Evolutionary conservation across 2,113 vertebrate genomes (phyloP).

Genomic region (Elephas maximus): DNA sequence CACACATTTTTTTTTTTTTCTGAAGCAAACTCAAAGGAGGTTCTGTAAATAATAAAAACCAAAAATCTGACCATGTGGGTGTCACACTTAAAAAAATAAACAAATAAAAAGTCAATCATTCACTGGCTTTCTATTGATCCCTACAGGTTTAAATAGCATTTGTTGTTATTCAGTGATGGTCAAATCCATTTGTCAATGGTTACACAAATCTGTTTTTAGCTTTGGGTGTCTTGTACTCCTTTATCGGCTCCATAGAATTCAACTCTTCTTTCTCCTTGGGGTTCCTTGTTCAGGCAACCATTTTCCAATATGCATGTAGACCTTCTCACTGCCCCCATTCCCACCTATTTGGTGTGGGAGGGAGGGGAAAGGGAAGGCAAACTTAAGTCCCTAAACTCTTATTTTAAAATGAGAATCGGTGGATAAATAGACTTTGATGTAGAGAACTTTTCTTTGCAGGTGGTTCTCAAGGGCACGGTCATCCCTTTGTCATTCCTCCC

Average conservation of each 20-base stretch:
- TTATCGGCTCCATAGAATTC: accelerated
- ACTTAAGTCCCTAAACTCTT: not conserved
- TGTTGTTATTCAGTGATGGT: not conserved
- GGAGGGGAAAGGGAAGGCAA: not conserved
- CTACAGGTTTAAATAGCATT: not conserved
- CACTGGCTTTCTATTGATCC: not conserved
- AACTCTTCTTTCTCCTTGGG: not conserved
- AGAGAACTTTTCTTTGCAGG: not conserved
- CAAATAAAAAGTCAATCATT: not conserved
- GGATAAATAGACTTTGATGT: not conserved
- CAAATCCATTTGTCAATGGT: accelerated
- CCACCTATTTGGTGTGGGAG: not conserved
- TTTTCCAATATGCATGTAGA: not conserved
- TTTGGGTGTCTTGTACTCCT: accelerated
- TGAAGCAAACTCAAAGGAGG: not conserved
- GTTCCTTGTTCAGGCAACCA: not conserved
- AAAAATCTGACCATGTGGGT: not conserved
- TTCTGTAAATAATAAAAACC: not conserved
- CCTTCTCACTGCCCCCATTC: not conserved
- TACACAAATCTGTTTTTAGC: accelerated
- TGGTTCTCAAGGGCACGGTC: accelerated
- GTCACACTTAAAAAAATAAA: not conserved
- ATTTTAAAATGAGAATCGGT: not conserved
- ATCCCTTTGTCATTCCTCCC: too few relatives aligned
- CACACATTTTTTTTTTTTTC: not conserved